Base-by-base conservation (phyloP, 2,888 invertebrate species). In the Polia nebulosa region DNA sequence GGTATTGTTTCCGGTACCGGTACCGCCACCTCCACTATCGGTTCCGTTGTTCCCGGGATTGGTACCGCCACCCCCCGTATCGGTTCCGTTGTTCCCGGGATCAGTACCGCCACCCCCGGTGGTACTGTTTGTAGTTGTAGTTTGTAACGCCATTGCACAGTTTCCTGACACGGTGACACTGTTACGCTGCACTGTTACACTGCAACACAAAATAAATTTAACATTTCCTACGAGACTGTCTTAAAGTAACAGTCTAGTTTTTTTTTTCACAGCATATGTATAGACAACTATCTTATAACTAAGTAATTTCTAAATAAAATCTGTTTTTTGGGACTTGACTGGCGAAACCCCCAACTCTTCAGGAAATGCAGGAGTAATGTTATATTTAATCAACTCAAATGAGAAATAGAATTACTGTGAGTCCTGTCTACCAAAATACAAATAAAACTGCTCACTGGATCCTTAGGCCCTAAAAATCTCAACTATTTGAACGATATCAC, bases 71-170 rank as follows among this genome's bases (percentile, higher is more conserved):
- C n/a, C n/a, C n/a, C n/a, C n/a, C n/a, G n/a, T n/a, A n/a, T n/a
- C n/a, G n/a, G n/a, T 55, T n/a, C 5, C 20, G 7, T 13, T 29
- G 4, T 1, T 15, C 2, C 25, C 63, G 3, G 47, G 15, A 20
- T 27, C 25, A 7, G 36, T 64, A 29, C 17, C 8, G 6, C n/a
- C 15, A 17, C 47, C 47, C 6, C 32, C 34, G 27, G 13, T 39
- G 9, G 56, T 56, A 22, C 3, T 39, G 27, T 32, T 49, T 11
- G 56, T 11, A n/a, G 52, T 47, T 17, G 36, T 17, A 17, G 45
- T 70, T 49, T 70, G 53, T 5, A 74, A 69, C 11, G 27, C 77
- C 29, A 74, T n/a, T 3, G 77, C 74, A 41, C 74, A 74, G 71
- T 74, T 22, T 11, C 32, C 53, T n/a, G 77, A 39, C 22, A 74